These are phyloP conservation scores for Dicaeum eximium DNA, from an alignment of 2,113 vertebrate species.

Conservation along the genomic window DNA sequence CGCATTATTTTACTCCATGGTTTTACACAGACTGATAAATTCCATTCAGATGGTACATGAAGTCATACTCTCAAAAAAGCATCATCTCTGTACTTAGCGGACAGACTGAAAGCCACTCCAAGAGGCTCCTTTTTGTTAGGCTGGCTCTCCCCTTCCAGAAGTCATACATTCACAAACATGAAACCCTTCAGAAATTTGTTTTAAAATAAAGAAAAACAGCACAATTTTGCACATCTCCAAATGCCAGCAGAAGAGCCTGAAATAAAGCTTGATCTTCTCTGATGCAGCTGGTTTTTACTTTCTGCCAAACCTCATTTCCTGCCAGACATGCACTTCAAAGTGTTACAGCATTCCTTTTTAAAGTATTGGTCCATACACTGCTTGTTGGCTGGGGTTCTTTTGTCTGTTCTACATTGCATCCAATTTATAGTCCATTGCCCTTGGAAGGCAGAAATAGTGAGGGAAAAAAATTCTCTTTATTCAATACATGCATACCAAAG, in stretches of 20 bases:
- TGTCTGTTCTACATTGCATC: neutral
- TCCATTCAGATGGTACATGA: neutral
- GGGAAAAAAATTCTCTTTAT: neutral
- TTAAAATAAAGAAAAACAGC: neutral
- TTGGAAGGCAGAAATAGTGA: neutral
- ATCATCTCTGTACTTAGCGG: neutral
- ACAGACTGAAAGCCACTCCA: neutral
- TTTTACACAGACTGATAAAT: neutral
- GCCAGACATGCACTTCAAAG: conserved; percentile 54
- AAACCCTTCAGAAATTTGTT: neutral
- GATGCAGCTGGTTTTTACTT: conserved; percentile 36
- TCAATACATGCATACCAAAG: neutral
- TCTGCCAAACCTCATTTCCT: conserved; percentile 62
- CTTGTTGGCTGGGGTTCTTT: neutral
- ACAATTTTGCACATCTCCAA: neutral
- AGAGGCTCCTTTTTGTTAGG: neutral
- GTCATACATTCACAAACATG: neutral
- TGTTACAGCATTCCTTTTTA: conserved; percentile 24
- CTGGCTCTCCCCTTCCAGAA: neutral
- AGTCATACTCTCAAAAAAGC: neutral
- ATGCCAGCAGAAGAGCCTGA: neutral
- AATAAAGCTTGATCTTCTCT: conserved; percentile 1
- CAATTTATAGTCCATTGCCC: neutral
- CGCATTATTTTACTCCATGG: neutral
- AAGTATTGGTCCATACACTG: neutral